phyloP scores from a whole-genome alignment of 1,140 invertebrate species.

The Heliconius eleuchia region DNA sequence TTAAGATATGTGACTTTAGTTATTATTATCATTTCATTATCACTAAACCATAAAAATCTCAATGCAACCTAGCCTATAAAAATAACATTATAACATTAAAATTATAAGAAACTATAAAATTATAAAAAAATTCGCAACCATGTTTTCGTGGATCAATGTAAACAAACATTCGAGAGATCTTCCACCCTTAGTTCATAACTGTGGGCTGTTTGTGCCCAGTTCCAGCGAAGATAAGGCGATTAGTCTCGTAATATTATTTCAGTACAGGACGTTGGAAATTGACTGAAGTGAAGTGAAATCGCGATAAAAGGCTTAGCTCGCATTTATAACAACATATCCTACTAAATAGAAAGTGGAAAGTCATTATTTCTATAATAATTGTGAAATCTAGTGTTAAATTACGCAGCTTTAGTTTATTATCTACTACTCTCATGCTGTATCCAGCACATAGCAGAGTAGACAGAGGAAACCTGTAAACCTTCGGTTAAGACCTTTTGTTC shows the following conservation, averaged over 20 bases:
- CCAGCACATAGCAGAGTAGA: background rate
- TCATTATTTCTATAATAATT: background rate
- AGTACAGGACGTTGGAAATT: slow-evolving; percentile 16
- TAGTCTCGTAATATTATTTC: slow-evolving; percentile 47
- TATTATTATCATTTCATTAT: too few relatives aligned
- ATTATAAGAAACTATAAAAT: too few relatives aligned
- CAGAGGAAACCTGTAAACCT: too few relatives aligned
- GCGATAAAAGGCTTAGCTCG: background rate
- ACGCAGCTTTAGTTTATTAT: background rate
- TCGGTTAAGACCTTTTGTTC: too few relatives aligned
- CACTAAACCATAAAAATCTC: too few relatives aligned
- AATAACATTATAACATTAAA: too few relatives aligned
- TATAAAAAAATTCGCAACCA: background rate
- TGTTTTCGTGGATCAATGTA: background rate
- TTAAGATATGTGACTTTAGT: too few relatives aligned
- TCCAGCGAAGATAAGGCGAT: slow-evolving; percentile 49
- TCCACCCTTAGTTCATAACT: slow-evolving; percentile 24
- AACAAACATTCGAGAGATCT: slow-evolving; percentile 16
- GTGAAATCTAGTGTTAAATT: background rate
- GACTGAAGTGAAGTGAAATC: slow-evolving; percentile 15
- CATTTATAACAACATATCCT: background rate
- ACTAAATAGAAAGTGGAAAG: background rate
- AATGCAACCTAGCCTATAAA: too few relatives aligned
- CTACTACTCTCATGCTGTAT: background rate
- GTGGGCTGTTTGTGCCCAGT: slow-evolving; percentile 31